These are phyloP conservation scores for Macquaria ambigua DNA, from an alignment of 2,113 vertebrate species.

Conservation along the genomic window DNA sequence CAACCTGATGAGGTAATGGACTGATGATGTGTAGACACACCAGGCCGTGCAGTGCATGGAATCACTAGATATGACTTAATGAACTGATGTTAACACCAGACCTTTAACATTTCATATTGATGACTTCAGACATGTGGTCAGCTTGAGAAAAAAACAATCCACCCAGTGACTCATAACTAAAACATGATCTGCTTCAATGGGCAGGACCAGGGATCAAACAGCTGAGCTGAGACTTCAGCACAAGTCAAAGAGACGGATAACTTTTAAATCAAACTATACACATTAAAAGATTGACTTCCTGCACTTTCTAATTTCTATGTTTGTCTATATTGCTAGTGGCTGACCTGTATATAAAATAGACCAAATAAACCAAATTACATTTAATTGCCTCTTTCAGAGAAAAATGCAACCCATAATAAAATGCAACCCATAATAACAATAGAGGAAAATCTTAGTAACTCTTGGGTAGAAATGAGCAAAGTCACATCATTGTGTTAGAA, in stretches of 20 bases:
- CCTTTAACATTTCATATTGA: slow-evolving; percentile 3
- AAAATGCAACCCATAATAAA: not conserved
- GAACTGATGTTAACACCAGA: slow-evolving; percentile 19
- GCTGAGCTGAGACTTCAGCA: not conserved
- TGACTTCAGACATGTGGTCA: slow-evolving; percentile 27
- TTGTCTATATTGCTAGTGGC: not conserved
- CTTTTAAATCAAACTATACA: not conserved
- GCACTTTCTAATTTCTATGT: not conserved
- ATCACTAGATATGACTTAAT: not conserved
- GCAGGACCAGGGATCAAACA: not conserved
- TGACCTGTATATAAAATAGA: not conserved
- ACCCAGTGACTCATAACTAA: slow-evolving; percentile 37
- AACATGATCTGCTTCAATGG: slow-evolving; percentile 13
- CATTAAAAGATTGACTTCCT: not conserved
- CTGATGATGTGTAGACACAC: not conserved
- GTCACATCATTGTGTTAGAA: not conserved
- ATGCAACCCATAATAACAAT: not conserved
- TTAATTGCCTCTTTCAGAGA: not conserved
- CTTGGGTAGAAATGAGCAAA: not conserved
- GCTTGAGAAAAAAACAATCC: slow-evolving; percentile 29
- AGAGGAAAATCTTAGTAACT: not conserved
- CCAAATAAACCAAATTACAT: too few relatives aligned
- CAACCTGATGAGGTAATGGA: slow-evolving; percentile 30
- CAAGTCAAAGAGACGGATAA: not conserved
- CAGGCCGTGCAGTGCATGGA: not conserved